Evolutionary conservation across 30 jellyfish, hydroid and myxozoan genomes (phyloP), one percentile per base, ranked within the genome.

Genomic region (Cassiopea xamachana): DNA sequence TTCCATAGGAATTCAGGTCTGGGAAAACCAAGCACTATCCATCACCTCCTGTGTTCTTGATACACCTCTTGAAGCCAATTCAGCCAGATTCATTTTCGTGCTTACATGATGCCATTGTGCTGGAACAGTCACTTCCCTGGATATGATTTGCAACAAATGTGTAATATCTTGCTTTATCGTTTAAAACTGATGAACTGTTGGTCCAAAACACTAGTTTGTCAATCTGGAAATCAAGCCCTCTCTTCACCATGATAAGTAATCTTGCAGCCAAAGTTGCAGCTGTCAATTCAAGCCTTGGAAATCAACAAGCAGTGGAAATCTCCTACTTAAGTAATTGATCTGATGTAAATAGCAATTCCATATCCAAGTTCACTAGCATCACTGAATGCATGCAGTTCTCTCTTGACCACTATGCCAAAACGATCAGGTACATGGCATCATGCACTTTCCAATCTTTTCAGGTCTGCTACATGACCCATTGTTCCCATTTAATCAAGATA

Each of bases 321-420:
- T 48, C 47, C 93, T 51, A 50, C 84, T 61, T 87, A 90, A 77
- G 59, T 64, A 46, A 74, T 14, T 47, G 78, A 46, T 48, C 94
- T 17, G 60, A 87, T 79, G 62, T 87, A 87, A 82, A 68, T 77
- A n/a, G 89, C 39, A 59, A 48, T 68, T 59, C 96, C 96, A 73
- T 89, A 89, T 48, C 84, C 94, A 19, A 1, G 46, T 76, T 62
- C 83, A 60, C 84, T 46, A 10, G 84, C 94, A 67, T 87, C 94
- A 10, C 81, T 71, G 93, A 89, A 89, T 1, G 51, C 83, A 73
- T 89, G 96, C 81, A 89, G 83, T 87, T 70, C 86, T 80, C 81
- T 77, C 39, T 80, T 70, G 51, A 48, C 79, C 67, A 27, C 39
- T 27, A 27, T 27, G 39, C 39, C 39, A 27, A 27, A 27, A 27